Evolutionary conservation across 2,888 invertebrate genomes (phyloP).

Genomic region (Drosophila neotestacea): DNA sequence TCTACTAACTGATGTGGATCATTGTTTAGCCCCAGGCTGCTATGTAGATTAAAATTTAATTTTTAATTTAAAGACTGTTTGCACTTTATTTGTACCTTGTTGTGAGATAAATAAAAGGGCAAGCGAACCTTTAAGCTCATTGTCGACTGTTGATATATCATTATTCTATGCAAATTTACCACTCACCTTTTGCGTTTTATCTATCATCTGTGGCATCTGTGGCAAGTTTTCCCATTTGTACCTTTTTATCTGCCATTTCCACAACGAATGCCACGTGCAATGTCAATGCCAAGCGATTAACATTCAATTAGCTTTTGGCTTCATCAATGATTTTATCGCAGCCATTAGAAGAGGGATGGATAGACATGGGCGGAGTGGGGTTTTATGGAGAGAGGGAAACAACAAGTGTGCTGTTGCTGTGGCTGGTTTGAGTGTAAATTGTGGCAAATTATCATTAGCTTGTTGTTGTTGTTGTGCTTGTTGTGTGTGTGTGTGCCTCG

Average conservation of each 20-base stretch:
- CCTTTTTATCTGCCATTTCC: constrained; percentile 30
- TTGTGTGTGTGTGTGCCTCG: constrained; percentile 38
- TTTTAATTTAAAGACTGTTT: constrained; percentile 83
- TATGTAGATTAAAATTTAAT: constrained; percentile 83
- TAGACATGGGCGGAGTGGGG: neutral
- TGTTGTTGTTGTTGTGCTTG: constrained; percentile 48
- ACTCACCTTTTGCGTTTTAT: constrained; percentile 58
- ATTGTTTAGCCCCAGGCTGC: constrained; percentile 35
- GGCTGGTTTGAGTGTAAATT: constrained; percentile 73
- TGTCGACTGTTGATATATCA: constrained; percentile 71
- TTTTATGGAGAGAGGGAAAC: constrained; percentile 1
- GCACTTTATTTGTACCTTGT: constrained; percentile 73
- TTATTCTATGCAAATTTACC: constrained; percentile 68
- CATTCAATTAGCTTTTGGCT: constrained; percentile 82
- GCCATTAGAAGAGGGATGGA: constrained; percentile 67
- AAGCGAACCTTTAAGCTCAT: constrained; percentile 24
- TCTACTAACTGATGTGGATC: constrained; percentile 60
- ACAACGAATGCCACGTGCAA: constrained; percentile 65
- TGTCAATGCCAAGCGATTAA: constrained; percentile 81
- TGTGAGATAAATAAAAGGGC: constrained; percentile 47
- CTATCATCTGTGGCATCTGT: constrained; percentile 42
- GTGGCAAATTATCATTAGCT: constrained; percentile 82
- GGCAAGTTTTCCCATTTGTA: constrained; percentile 27
- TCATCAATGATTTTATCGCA: constrained; percentile 82
- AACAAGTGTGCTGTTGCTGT: constrained; percentile 43